phyloP scores from a whole-genome alignment of 2,888 invertebrate species.

The Sesamia inferens region DNA sequence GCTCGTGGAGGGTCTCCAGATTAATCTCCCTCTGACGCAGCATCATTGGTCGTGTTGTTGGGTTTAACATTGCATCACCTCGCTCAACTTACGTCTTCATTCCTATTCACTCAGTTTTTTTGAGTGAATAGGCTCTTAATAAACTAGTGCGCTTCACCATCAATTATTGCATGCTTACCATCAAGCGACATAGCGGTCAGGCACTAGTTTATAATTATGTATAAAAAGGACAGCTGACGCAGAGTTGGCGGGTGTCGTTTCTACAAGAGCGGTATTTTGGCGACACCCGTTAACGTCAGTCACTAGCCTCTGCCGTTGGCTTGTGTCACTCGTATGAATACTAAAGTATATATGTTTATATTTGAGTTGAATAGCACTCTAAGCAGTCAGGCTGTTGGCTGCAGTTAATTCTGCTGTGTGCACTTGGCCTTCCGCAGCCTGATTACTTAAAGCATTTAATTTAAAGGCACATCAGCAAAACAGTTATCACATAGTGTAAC shows the following conservation, averaged over 20 bases:
- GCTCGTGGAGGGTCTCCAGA: too few relatives aligned
- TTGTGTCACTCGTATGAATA: neutral
- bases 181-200: too few relatives aligned
- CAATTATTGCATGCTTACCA: too few relatives aligned
- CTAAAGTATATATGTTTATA: neutral
- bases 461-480: constrained; percentile 17
- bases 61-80: too few relatives aligned
- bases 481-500: constrained; percentile 36
- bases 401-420: neutral
- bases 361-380: constrained; percentile 10
- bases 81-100: too few relatives aligned
- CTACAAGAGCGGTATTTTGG: neutral
- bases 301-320: neutral
- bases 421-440: neutral
- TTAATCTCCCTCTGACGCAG: too few relatives aligned
- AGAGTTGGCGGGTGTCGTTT: neutral
- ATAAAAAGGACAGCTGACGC: too few relatives aligned
- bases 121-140: too few relatives aligned
- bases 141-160: too few relatives aligned
- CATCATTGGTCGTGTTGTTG: too few relatives aligned
- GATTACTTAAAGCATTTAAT: neutral
- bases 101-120: too few relatives aligned
- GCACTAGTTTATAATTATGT: too few relatives aligned
- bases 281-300: neutral
- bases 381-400: neutral